Base-by-base conservation (phyloP, 2,113 vertebrate species). In the Irena cyanogastra region DNA sequence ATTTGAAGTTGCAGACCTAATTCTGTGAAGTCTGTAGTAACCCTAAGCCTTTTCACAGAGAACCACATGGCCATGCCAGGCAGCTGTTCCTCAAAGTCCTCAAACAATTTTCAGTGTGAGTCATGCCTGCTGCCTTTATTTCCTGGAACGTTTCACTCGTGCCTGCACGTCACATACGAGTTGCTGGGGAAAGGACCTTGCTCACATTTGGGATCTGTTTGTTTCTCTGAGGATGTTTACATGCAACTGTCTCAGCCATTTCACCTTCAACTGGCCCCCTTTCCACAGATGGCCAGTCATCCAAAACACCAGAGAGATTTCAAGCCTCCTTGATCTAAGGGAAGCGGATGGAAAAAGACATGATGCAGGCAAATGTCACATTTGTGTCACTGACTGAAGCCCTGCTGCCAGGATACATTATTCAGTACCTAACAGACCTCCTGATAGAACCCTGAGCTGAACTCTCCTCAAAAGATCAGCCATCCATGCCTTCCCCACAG, bases 321-420 rank as follows among this genome's bases (percentile, higher is more conserved):
- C 72, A 71, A 94, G 56, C 39, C 57, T 91, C 77, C 83, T 84
- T 96, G 94, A 91, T 95, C 66, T 56, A 31, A 69, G 59, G 31
- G 31, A 81, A 33, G n/a, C 1, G 0, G 81, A 97, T 92, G 59
- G 83, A 88, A 94, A 87, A 71, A 92, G 92, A 94, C 85, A 69
- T 17, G 61, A 93, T 95, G 84, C 81, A 91, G 88, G 88, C 87
- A 95, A 96, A 95, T 93, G 71, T 69, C 97, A 96, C 90, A 78
- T 95, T 87, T 88, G 81, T 96, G 94, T 93, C 94, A 75, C 76
- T 30, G 70, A 9, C 81, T 90, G 89, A 97, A 95, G 57, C 60
- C 10, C 3, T 76, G 64, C 86, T 96, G 96, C 93, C 89, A 90
- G 53, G 60, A 87, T 85, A 33, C 87, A 95, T 96, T 91, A 91